Base-by-base conservation (phyloP, 2,797 vertebrate genomes). In the Propithecus perrieri region DNA sequence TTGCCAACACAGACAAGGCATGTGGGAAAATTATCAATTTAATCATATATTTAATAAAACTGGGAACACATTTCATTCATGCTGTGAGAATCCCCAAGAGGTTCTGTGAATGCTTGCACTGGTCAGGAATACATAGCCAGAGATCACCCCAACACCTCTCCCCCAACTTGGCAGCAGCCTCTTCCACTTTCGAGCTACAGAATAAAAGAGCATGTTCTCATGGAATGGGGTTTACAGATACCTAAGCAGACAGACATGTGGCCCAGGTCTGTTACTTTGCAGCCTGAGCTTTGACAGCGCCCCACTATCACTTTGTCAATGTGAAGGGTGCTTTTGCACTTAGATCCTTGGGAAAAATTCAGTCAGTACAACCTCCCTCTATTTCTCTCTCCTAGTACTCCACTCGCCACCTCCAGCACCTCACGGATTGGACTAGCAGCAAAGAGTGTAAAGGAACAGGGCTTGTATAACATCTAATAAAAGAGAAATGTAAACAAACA, bases 401-500 rank as follows among this genome's bases (percentile, higher is more conserved):
- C 20, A 75, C 20, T 69, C 0, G 75, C 13, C 43, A 48, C 80
- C 69, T 89, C 80, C 95, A 93, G 92, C 76, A 97, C 96, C 83
- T 93, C 67, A 75, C 89, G 95, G 91, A 96, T 83, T 94, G 63
- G 41, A 71, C 97, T 89, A 72, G 86, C 15, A 89, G 28, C 55
- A 81, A 69, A 80, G 97, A 94, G 35, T 87, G 89, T 86, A 96
- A 98, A 97, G 83, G 43, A 93, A 57, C 89, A 33, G 88, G 88
- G 35, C 74, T 96, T 94, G 79, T 87, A 65, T 97, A 87, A 95
- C 79, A 90, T 93, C 41, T 97, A 97, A 97, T 94, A 96, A 96
- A 95, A 92, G 75, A 93, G 43, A 96, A 96, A 94, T 22, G 5
- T 65, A 93, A 95, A 69, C 26, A 89, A 65, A 43, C 14, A 87